Evolutionary conservation across 2,797 vertebrate genomes (phyloP).

Genomic region (Sarcophilus harrisii): DNA sequence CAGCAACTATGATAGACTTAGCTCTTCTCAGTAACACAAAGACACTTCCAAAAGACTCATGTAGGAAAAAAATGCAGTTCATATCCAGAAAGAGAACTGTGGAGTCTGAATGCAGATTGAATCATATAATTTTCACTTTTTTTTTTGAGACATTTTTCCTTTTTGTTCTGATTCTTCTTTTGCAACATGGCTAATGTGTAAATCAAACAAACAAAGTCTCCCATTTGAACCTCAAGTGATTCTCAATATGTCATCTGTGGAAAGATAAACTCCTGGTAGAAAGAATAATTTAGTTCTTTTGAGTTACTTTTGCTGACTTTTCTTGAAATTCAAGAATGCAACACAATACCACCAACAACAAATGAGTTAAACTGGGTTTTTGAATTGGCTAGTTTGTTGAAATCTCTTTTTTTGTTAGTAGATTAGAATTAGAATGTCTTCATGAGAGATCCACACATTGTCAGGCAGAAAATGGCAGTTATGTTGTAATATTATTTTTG

Average conservation of each 20-base stretch:
- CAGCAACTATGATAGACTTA: too few species aligned
- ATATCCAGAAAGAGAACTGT: too few species aligned
- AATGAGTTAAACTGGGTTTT: constrained; percentile 3
- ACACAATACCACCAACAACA: neutral
- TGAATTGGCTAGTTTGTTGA: neutral
- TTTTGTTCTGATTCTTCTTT: too few species aligned
- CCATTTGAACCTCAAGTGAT: neutral
- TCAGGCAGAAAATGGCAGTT: neutral
- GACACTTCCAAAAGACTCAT: too few species aligned
- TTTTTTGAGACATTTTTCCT: too few species aligned
- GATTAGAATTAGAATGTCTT: neutral
- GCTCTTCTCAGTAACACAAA: too few species aligned
- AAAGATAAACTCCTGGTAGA: neutral
- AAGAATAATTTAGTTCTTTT: neutral
- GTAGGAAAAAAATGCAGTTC: too few species aligned
- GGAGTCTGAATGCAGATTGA: too few species aligned
- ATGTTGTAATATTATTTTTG: neutral
- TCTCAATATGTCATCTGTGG: neutral
- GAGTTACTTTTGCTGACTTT: neutral
- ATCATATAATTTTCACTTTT: too few species aligned
- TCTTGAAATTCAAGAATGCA: neutral
- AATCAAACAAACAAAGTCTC: too few species aligned
- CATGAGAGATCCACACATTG: neutral
- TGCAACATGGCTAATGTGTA: too few species aligned
- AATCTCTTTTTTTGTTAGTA: neutral